phyloP scores from a whole-genome alignment of 2,888 invertebrate species.

The Auanema sp. region DNA sequence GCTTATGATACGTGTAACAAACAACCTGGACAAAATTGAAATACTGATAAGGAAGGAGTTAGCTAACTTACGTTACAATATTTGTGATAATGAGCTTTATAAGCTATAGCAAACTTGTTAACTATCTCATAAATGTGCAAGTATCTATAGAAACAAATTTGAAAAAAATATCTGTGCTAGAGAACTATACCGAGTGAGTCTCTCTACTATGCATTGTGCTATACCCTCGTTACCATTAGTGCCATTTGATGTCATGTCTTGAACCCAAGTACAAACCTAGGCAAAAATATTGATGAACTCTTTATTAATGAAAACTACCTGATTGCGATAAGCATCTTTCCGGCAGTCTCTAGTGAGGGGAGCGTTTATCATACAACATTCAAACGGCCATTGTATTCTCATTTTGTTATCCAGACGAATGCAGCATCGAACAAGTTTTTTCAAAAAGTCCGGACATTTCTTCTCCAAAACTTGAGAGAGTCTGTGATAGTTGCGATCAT shows the following conservation, averaged over 20 bases:
- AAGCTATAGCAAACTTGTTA: constrained; percentile 47
- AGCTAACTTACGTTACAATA: constrained; percentile 40
- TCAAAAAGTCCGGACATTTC: constrained; percentile 10
- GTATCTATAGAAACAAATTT: constrained; percentile 33
- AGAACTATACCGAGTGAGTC: not conserved
- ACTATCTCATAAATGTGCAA: constrained; percentile 53
- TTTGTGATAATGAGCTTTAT: constrained; percentile 37
- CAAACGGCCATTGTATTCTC: constrained; percentile 45
- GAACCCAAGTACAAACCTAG: constrained; percentile 14
- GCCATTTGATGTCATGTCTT: constrained; percentile 4
- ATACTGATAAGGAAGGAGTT: not conserved
- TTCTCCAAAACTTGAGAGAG: constrained; percentile 6
- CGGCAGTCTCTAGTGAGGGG: constrained; percentile 47
- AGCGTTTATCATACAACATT: constrained; percentile 49
- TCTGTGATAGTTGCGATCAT: too few species aligned
- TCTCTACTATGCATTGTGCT: constrained; percentile 2
- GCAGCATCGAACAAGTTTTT: constrained; percentile 33
- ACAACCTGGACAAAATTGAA: constrained; percentile 72
- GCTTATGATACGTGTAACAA: constrained; percentile 87
- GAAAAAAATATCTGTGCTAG: not conserved
- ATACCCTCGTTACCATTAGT: not conserved
- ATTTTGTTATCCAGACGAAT: constrained; percentile 45
- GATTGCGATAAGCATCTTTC: not conserved
- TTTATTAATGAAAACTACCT: not conserved
- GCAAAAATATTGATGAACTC: not conserved